Base-by-base conservation (phyloP, 2,888 invertebrate genomes). In the Lithophane ornitopus region DNA sequence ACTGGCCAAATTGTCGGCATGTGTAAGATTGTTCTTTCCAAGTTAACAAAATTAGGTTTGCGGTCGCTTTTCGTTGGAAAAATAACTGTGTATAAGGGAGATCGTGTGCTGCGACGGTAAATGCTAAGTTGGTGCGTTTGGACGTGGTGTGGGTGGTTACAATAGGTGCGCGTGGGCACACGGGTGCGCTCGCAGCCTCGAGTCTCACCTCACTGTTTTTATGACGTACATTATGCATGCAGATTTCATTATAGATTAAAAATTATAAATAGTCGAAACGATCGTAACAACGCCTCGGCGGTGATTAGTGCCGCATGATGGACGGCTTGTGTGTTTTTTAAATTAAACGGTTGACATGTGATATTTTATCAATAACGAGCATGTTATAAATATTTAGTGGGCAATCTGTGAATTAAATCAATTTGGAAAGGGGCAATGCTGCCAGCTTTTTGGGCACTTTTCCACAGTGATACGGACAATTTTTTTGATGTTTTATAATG, bases 211-310 rank as follows among this genome's bases (percentile, higher is more conserved):
- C 89, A 88, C 88, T 83, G 85, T 85, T 86, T 90, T 90, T 84
- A 87, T 88, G 85, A 85, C 75, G 85, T 81, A 89, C 86, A 92
- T 91, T 90, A 93, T 89, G 89, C 90, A 93, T 92, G 93, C 92
- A 91, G 92, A 94, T 94, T 93, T 90, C 88, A 90, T 92, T 91
- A 90, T 89, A 91, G 91, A 94, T 93, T 92, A 93, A 93, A 90
- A 88, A 91, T 89, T 91, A 92, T 92, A 90, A 90, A 91, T 92
- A 91, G 91, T 91, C 86, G 91, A 87, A 88, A 88, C 78, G 87
- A 80, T 86, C 85, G 88, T 89, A 88, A 88, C 85, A 87, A 86
- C 91, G 89, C 89, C 86, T 89, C 87, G 82, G 74, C 73, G 84
- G 82, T 80, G 86, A 86, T 83, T 80, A 81, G 85, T 76, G 68